Evolutionary conservation across 2,797 vertebrate genomes (phyloP).

Genomic region (Notoglanidium macrostoma): DNA sequence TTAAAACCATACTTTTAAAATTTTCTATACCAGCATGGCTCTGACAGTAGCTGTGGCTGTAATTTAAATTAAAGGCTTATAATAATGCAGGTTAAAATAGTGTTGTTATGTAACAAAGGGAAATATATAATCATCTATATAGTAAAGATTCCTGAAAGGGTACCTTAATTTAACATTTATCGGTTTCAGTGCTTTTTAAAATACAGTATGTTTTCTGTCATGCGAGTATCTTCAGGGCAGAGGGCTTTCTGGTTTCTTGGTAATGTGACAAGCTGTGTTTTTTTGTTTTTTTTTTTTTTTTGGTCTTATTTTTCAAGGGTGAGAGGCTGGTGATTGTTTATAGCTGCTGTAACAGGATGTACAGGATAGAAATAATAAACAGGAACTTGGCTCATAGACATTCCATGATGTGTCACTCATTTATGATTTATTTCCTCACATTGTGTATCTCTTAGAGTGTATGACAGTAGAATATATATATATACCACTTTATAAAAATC

Average conservation of each 20-base stretch:
- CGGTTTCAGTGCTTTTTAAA: not conserved
- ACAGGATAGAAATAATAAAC: not conserved
- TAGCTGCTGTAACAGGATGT: not conserved
- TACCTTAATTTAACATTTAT: not conserved
- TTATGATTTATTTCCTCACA: not conserved
- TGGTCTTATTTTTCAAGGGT: not conserved
- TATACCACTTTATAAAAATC: not conserved
- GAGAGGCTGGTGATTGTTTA: not conserved
- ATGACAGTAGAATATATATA: not conserved
- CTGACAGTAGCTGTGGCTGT: too few species aligned
- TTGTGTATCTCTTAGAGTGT: not conserved
- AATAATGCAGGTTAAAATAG: not conserved
- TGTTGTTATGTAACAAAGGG: not conserved
- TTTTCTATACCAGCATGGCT: not conserved
- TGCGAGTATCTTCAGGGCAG: too few species aligned
- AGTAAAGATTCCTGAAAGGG: not conserved
- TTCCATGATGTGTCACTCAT: not conserved
- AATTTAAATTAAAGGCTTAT: not conserved
- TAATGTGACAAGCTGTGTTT: not conserved
- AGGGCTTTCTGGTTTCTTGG: not conserved
- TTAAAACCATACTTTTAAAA: not conserved
- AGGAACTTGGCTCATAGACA: not conserved
- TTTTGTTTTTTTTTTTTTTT: too few species aligned
- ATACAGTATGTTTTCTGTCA: not conserved
- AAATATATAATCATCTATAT: not conserved